Base-by-base conservation (phyloP, 2,113 vertebrate species). In the Phaethon lepturus region DNA sequence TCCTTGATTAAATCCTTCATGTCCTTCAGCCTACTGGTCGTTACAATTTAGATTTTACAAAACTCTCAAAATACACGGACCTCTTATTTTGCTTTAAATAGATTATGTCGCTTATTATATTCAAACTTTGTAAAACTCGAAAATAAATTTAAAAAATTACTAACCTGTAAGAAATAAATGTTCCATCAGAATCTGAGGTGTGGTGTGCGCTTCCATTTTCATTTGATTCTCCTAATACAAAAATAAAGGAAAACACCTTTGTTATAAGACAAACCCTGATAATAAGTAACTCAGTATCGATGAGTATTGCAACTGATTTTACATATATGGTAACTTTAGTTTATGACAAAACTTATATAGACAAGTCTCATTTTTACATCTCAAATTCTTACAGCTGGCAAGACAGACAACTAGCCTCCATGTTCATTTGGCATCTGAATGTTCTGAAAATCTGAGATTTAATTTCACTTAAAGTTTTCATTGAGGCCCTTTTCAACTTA, bases 131-230 rank as follows among this genome's bases (percentile, higher is more conserved):
- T 13, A 67, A 92, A 93, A 87, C 44, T 22, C 74, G 45, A 83
- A 82, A 81, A 88, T 40, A 88, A 67, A 62, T 31, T 59, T 8
- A 56, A 86, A 82, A 73, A 77, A 25, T 25, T 53, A 93, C 96
- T 33, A 97, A 98, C 98, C 98, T 99, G 96, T 98, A 98, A 35
- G 98, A 98, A 96, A 98, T 95, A 96, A 98, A 98, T 75, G 98
- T 98, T 88, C 98, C 97, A 86, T 98, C 98, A 55, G 98, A 97
- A 67, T 98, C 96, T 83, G 97, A 95, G 50, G 82, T 91, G 84
- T 93, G 92, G 63, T 87, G 96, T 88, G 87, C 63, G 90, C 96
- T 98, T 98, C 98, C 98, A 94, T 98, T 98, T 96, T 98, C 97
- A 97, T 95, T 98, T 84, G 98, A 97, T 94, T 96, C 89, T 90